These are phyloP conservation scores for Oncorhynchus tshawytscha DNA, from an alignment of 2,113 vertebrate species.

Conservation along the genomic window DNA sequence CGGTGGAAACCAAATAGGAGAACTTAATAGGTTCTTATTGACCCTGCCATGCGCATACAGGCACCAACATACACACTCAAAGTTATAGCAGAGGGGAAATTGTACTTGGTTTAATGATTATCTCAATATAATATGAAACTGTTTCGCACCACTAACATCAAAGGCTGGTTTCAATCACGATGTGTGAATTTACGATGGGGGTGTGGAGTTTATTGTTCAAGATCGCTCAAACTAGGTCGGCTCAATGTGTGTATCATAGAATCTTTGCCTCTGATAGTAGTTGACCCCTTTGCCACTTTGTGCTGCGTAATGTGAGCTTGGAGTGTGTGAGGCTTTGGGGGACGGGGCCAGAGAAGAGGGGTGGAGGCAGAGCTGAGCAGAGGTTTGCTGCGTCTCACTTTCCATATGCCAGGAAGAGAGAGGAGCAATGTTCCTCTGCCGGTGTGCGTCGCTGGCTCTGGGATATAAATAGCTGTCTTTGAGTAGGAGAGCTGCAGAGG, in stretches of 20 bases:
- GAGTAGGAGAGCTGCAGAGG: conserved; percentile 67
- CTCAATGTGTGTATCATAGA: conserved; percentile 19
- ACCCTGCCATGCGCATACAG: no score
- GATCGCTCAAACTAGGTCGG: conserved; percentile 14
- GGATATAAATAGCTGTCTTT: conserved; percentile 74
- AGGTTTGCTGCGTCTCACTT: conserved; percentile 40
- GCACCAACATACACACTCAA: no score
- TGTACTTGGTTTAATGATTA: no score
- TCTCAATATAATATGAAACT: no score
- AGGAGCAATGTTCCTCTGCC: conserved; percentile 49
- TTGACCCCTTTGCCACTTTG: conserved; percentile 57
- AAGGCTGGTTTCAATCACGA: no score
- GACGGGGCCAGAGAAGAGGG: conserved; percentile 31
- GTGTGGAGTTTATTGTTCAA: conserved; percentile 58
- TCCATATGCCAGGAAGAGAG: conserved; percentile 49
- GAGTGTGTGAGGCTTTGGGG: conserved; percentile 8
- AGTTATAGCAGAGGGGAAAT: no score
- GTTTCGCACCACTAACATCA: no score
- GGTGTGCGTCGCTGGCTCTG: conserved; percentile 59
- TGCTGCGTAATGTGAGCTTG: conserved; percentile 40
- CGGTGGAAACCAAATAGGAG: no score
- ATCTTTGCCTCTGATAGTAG: conserved; percentile 41
- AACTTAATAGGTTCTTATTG: no score
- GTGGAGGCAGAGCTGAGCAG: conserved; percentile 38
- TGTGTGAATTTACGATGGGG: not conserved